Evolutionary conservation across 2,113 vertebrate genomes (phyloP).

Genomic region (Rhynchomys soricoides): DNA sequence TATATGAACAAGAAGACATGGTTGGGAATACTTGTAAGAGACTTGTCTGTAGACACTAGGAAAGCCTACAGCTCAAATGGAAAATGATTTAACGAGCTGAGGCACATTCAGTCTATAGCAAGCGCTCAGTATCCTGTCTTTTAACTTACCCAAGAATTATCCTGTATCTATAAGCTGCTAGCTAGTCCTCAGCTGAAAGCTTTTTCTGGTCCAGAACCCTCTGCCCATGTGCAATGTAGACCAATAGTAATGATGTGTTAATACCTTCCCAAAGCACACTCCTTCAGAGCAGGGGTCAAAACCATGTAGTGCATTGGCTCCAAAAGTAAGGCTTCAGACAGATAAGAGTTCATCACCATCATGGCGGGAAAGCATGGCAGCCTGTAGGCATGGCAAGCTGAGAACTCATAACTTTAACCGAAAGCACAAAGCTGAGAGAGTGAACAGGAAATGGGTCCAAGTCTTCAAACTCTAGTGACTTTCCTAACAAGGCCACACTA

Average conservation of each 20-base stretch:
- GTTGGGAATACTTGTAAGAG: neutral
- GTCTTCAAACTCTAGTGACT: neutral
- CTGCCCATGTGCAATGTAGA: neutral
- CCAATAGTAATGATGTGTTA: neutral
- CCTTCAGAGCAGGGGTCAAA: neutral
- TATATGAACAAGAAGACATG: neutral
- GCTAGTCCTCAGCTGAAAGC: neutral
- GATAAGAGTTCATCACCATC: neutral
- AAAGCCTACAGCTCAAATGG: constrained; percentile 19
- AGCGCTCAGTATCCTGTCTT: neutral
- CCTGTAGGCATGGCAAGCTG: neutral
- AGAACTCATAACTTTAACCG: neutral
- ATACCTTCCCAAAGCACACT: neutral
- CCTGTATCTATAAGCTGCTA: neutral
- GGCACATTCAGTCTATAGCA: neutral
- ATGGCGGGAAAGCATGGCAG: neutral
- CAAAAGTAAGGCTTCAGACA: neutral
- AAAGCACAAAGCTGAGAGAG: neutral
- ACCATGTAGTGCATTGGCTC: neutral
- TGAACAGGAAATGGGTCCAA: neutral
- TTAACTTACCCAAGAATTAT: neutral
- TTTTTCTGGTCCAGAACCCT: neutral
- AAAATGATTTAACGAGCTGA: neutral
- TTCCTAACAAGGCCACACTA: neutral
- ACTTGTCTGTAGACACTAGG: constrained; percentile 3